Percentiles rank a stretch among this genome's conserved stretches.
Evolutionary conservation across 2,113 vertebrate species (phyloP).

Genomic region (Bombycilla garrulus): DNA sequence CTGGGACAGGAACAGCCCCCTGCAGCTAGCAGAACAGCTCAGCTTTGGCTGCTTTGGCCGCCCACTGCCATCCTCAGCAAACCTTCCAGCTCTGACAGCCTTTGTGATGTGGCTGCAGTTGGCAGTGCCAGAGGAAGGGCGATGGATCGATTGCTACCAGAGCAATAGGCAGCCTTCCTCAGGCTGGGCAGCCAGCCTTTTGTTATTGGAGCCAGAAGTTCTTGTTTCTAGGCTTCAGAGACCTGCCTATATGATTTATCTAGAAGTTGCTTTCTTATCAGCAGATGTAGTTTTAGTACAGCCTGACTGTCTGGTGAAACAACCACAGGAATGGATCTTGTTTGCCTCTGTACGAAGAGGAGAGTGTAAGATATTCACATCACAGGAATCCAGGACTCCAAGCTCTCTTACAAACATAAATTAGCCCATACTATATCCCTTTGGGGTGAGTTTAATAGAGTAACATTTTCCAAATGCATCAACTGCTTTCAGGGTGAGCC

Average conservation of each 20-base stretch:
- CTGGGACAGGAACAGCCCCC: fast-evolving
- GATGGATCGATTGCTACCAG: not conserved
- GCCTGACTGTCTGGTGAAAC: constrained; percentile 42
- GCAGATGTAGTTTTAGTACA: constrained; percentile 33
- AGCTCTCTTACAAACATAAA: constrained; percentile 35
- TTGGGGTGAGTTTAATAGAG: not conserved
- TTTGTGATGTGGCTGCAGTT: fast-evolving
- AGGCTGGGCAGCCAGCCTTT: not conserved
- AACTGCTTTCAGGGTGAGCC: not conserved
- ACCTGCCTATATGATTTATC: constrained; percentile 37
- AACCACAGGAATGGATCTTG: constrained; percentile 47
- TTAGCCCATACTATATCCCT: not conserved
- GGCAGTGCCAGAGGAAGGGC: not conserved
- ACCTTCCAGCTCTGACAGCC: not conserved
- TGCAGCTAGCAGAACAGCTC: not conserved
- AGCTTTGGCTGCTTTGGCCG: not conserved
- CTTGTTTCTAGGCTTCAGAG: constrained; percentile 33
- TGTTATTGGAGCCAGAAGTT: constrained; percentile 19
- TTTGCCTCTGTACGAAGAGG: not conserved
- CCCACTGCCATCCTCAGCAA: not conserved
- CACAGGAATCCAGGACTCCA: constrained; percentile 27
- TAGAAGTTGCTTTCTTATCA: constrained; percentile 46
- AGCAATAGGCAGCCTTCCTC: not conserved
- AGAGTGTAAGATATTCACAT: constrained; percentile 4
- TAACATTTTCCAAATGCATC: constrained; percentile 53